Percentiles rank a stretch among this genome's conserved stretches.
Evolutionary conservation across 2,797 vertebrate genomes (phyloP).

Genomic region (Microctenopoma lineatum): DNA sequence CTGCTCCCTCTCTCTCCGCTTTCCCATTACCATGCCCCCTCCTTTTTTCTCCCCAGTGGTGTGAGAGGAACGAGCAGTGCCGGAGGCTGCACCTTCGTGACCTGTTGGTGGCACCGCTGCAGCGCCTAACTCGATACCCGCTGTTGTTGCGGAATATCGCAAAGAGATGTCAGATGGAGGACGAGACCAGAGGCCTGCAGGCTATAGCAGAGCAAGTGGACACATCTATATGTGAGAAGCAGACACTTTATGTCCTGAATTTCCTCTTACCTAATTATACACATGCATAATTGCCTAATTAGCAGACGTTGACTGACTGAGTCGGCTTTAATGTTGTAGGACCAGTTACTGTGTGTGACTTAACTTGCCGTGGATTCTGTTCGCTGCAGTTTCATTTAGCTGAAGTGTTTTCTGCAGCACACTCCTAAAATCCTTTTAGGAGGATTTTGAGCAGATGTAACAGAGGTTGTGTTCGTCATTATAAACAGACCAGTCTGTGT

Average conservation of each 20-base stretch:
- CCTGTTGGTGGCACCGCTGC: conserved; percentile 89
- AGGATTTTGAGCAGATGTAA: conserved; percentile 7
- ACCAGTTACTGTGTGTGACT: neutral
- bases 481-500: conserved; percentile 29
- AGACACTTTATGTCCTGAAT: neutral
- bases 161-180: conserved; percentile 79
- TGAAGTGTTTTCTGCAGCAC: neutral
- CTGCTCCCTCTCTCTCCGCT: conserved; percentile 26
- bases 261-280: too few relatives aligned
- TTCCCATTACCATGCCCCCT: conserved; percentile 25
- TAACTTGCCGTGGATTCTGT: neutral
- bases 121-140: conserved; percentile 89
- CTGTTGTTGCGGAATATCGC: conserved; percentile 90
- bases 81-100: conserved; percentile 87
- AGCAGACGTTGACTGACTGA: conserved; percentile 3
- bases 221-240: conserved; percentile 88
- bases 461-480: conserved; percentile 10
- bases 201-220: conserved; percentile 89
- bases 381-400: conserved; percentile 2
- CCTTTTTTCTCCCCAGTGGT: conserved; percentile 83
- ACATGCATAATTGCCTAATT: neutral
- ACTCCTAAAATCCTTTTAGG: neutral
- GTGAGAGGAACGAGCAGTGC: conserved; percentile 89
- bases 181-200: conserved; percentile 80
- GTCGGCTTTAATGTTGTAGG: neutral